Evolutionary conservation across 2,797 vertebrate genomes (phyloP).

Genomic region (Acestrorhynchus altus): DNA sequence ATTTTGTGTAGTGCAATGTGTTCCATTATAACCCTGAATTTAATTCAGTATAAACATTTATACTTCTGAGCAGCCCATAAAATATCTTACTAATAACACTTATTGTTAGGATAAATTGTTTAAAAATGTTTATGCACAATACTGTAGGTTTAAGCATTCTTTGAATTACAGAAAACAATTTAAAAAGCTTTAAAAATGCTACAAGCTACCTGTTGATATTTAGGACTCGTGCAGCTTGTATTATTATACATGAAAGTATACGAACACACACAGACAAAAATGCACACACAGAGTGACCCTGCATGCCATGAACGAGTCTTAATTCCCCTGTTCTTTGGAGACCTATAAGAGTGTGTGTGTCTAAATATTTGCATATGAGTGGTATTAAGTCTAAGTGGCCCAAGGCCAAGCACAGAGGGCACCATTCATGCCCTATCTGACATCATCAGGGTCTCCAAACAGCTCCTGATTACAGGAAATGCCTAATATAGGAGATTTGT

Average conservation of each 20-base stretch:
- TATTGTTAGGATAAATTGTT: too few species aligned
- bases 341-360: slow-evolving; percentile 28
- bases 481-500: slow-evolving; percentile 50
- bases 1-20: too few species aligned
- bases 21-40: too few species aligned
- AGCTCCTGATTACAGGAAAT: slow-evolving; percentile 49
- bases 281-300: background rate
- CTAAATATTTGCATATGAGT: slow-evolving; percentile 51
- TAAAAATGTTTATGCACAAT: too few species aligned
- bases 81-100: too few species aligned
- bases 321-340: slow-evolving; percentile 23
- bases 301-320: slow-evolving; percentile 5
- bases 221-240: background rate
- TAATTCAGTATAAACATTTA: too few species aligned
- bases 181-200: too few species aligned
- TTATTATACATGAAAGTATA: background rate
- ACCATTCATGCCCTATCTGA: slow-evolving; percentile 40
- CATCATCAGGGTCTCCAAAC: slow-evolving; percentile 22
- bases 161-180: too few species aligned
- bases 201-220: too few species aligned
- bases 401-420: slow-evolving; percentile 18
- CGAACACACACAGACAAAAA: background rate
- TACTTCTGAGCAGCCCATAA: too few species aligned
- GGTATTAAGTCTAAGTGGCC: slow-evolving; percentile 29
- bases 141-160: too few species aligned